Conservation (phyloP, 2,888 invertebrate species). For the Thereva nobilitata region DNA sequence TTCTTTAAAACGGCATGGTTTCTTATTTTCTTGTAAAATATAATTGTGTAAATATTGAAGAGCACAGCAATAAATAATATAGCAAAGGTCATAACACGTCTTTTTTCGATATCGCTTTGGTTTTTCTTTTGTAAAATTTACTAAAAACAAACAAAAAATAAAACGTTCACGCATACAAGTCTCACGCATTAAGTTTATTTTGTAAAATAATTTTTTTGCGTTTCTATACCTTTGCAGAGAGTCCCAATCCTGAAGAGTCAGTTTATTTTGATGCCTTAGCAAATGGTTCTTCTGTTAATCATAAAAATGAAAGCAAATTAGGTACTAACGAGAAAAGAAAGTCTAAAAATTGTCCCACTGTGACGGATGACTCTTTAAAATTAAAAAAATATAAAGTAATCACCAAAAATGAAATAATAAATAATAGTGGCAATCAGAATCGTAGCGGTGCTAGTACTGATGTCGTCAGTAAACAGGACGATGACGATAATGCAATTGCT, state of each 20-base stretch:
- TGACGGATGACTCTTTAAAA: constrained; percentile 26
- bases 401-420: constrained; percentile 14
- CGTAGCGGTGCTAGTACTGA: constrained; percentile 38
- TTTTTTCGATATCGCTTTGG: too few species aligned
- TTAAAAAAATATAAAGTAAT: constrained; percentile 38
- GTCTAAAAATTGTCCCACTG: constrained; percentile 10
- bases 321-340: constrained; percentile 36
- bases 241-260: constrained; percentile 73
- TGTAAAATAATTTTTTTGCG: background rate
- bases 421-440: constrained; percentile 31
- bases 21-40: too few species aligned
- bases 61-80: too few species aligned
- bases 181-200: background rate
- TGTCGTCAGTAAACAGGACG: constrained; percentile 30
- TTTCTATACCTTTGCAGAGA: constrained; percentile 49
- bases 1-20: too few species aligned
- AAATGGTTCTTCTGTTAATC: constrained; percentile 58
- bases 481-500: constrained; percentile 7
- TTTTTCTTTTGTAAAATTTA: too few species aligned
- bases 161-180: background rate
- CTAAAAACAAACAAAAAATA: too few species aligned
- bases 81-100: too few species aligned
- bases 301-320: constrained; percentile 27
- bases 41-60: too few species aligned
- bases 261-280: constrained; percentile 82